Evolutionary conservation across 2,797 vertebrate genomes (phyloP).

Genomic region (Rachycentron canadum): DNA sequence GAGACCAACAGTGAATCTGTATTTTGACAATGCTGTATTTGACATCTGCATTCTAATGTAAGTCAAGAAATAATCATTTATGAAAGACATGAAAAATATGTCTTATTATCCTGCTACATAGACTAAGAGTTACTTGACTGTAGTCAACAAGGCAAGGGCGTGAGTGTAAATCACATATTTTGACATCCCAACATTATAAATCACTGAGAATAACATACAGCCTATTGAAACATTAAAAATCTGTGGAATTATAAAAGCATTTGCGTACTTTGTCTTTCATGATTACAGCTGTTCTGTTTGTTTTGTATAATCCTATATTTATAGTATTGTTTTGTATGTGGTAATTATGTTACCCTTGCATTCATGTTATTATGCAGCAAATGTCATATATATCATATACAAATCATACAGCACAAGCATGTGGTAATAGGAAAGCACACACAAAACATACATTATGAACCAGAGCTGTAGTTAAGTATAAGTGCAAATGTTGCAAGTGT

Average conservation of each 20-base stretch:
- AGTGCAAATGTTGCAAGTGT: conserved; percentile 3
- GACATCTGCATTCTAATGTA: conserved; percentile 8
- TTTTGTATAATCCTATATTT: background rate
- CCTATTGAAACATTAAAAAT: background rate
- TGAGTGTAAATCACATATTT: background rate
- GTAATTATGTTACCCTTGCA: background rate
- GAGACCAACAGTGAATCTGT: conserved; percentile 31
- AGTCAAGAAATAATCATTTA: background rate
- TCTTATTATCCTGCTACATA: background rate
- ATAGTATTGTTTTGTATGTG: conserved; percentile 5
- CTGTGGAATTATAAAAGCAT: background rate
- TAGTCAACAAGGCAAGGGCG: background rate
- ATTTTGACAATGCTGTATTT: conserved; percentile 19
- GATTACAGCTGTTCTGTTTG: conserved; percentile 11
- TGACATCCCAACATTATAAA: background rate
- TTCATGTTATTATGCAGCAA: conserved; percentile 7
- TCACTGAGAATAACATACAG: background rate
- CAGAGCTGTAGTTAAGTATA: background rate
- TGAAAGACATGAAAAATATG: background rate
- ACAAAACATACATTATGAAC: background rate
- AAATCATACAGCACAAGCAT: conserved; percentile 22
- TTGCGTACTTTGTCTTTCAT: background rate
- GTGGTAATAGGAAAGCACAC: background rate
- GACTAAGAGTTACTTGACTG: background rate
- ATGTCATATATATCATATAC: conserved; percentile 8